phyloP scores from a whole-genome alignment of 2,797 vertebrate species.

The Huso huso region DNA sequence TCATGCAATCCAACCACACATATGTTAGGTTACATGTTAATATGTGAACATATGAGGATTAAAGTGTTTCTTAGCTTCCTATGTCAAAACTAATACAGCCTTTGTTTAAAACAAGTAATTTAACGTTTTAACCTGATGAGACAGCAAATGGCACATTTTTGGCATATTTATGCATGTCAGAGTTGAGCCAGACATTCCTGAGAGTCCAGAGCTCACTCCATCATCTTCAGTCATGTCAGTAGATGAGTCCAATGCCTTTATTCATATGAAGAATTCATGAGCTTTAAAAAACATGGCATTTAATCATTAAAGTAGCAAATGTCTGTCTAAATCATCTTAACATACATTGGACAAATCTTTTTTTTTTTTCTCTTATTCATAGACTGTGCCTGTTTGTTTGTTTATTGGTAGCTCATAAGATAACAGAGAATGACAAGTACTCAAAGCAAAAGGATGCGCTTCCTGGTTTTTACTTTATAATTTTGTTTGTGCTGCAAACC shows the following conservation, averaged over 20 bases:
- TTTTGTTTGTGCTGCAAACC: neutral
- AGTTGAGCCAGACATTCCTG: neutral
- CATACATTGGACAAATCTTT: neutral
- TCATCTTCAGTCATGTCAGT: neutral
- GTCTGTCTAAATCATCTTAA: slow-evolving; percentile 5
- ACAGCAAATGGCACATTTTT: neutral
- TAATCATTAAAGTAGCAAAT: slow-evolving; percentile 7
- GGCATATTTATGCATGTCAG: neutral
- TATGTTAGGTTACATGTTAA: too few species aligned
- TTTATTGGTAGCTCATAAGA: neutral
- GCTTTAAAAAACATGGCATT: slow-evolving; percentile 1
- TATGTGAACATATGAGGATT: too few species aligned
- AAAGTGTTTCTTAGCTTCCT: too few species aligned
- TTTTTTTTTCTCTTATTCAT: neutral
- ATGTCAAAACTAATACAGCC: too few species aligned
- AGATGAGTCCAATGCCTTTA: neutral
- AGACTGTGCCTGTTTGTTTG: slow-evolving; percentile 4
- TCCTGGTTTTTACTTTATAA: neutral
- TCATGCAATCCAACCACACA: too few species aligned
- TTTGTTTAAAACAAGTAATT: neutral
- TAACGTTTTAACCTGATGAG: neutral
- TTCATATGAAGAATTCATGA: slow-evolving; percentile 4
- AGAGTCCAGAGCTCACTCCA: neutral
- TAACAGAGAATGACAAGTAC: slow-evolving; percentile 5
- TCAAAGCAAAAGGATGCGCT: neutral